phyloP scores from a whole-genome alignment of 2,888 invertebrate species.

The Folsomia candida region DNA sequence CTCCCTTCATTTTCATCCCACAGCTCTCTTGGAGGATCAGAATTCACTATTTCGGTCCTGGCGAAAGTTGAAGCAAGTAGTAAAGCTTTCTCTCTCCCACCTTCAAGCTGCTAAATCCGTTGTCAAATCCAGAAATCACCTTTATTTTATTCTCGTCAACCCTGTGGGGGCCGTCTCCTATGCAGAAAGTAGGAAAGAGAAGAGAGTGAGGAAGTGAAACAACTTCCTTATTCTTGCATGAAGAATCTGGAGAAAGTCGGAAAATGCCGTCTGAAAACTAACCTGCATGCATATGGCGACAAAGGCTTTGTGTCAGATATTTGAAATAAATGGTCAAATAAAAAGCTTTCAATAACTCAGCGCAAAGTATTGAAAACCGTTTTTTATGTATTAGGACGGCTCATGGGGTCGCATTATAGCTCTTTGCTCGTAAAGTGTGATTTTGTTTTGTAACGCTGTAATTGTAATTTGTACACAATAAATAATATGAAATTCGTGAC shows the following conservation, averaged over 20 bases:
- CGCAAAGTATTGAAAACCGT: no score
- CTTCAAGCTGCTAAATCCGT: background rate
- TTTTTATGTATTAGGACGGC: no score
- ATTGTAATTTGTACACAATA: no score
- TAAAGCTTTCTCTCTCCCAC: background rate
- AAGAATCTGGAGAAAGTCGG: no score
- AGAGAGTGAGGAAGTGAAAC: background rate
- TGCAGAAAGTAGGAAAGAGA: background rate
- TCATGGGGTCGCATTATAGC: no score
- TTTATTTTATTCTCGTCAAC: background rate
- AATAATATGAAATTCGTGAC: no score
- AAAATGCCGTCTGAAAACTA: background rate
- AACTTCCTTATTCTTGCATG: no score
- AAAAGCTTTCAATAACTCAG: background rate
- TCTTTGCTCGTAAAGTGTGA: no score
- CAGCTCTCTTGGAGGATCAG: background rate
- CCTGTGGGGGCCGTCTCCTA: no score
- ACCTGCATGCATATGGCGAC: background rate
- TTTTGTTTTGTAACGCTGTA: no score
- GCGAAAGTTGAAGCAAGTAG: background rate
- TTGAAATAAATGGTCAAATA: background rate
- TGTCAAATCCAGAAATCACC: background rate
- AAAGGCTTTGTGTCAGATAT: background rate
- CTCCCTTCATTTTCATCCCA: conserved; percentile 2
- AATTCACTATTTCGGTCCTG: background rate